phyloP scores from a whole-genome alignment of 2,888 invertebrate species.

The Odiellus spinosus region DNA sequence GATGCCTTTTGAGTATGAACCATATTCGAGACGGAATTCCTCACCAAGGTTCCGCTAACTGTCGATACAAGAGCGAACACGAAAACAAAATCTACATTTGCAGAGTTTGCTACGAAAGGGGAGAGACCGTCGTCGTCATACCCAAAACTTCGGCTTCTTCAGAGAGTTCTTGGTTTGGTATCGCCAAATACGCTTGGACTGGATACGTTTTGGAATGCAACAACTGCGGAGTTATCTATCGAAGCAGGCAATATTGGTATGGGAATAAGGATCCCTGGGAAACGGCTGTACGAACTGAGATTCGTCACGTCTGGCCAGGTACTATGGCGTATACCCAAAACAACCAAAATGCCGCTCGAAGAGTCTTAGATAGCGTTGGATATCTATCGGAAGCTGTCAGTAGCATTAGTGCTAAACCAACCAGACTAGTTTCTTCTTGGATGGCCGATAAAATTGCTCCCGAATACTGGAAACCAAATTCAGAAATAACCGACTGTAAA shows the following conservation, averaged over 20 bases:
- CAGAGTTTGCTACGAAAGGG: constrained; percentile 42
- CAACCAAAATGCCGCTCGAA: constrained; percentile 41
- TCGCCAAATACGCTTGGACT: constrained; percentile 59
- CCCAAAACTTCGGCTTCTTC: constrained; percentile 35
- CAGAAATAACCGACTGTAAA: constrained; percentile 42
- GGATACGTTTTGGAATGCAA: constrained; percentile 59
- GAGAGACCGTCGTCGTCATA: constrained; percentile 42
- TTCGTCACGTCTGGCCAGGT: constrained; percentile 49
- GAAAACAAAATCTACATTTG: constrained; percentile 39
- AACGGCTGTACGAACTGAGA: constrained; percentile 46
- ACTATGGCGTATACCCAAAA: constrained; percentile 24
- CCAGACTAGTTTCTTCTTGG: constrained; percentile 49
- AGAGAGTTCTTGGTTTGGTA: constrained; percentile 46
- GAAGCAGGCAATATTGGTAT: constrained; percentile 62
- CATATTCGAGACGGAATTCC: constrained; percentile 26
- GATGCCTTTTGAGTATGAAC: constrained; percentile 31
- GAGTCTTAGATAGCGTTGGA: constrained; percentile 46
- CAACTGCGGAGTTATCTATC: constrained; percentile 52
- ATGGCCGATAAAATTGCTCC: constrained; percentile 63
- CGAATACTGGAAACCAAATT: constrained; percentile 60
- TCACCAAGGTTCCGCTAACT: constrained; percentile 26
- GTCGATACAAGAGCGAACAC: constrained; percentile 54
- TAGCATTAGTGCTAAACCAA: constrained; percentile 51
- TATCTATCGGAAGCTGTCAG: constrained; percentile 45
- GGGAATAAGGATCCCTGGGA: constrained; percentile 58